Evolutionary conservation across 2,888 invertebrate species (phyloP).

Genomic region (Drosophila birchii): DNA sequence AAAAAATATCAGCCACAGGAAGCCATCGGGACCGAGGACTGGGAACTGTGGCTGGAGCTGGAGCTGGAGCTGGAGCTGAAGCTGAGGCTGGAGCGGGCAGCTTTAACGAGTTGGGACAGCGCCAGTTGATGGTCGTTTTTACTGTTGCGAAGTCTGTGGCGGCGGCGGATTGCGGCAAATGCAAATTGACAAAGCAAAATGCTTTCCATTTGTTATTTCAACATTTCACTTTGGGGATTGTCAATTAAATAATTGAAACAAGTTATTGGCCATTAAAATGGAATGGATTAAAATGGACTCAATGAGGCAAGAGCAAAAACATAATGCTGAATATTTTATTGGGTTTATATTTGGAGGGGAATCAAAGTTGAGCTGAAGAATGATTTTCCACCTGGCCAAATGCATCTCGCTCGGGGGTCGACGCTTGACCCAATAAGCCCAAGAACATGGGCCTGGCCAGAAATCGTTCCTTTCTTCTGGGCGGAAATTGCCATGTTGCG

Average conservation of each 20-base stretch:
- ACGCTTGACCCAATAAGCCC: conserved; percentile 33
- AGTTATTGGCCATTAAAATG: conserved; percentile 50
- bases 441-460: conserved; percentile 18
- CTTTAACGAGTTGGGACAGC: conserved; percentile 58
- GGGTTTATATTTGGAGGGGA: not conserved
- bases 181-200: conserved; percentile 55
- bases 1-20: conserved; percentile 29
- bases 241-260: conserved; percentile 41
- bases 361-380: not conserved
- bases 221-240: conserved; percentile 16
- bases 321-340: not conserved
- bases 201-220: conserved; percentile 30
- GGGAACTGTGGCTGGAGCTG: not conserved
- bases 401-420: conserved; percentile 22
- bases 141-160: conserved; percentile 27
- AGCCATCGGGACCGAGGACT: conserved; percentile 12
- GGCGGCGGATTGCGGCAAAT: conserved; percentile 36
- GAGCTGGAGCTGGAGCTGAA: not conserved
- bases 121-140: conserved; percentile 10
- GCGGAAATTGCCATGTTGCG: conserved; percentile 25
- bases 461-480: conserved; percentile 20
- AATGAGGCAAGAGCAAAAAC: not conserved
- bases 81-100: conserved; percentile 13
- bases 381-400: conserved; percentile 14
- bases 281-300: conserved; percentile 39